A percentile compares a stretch with the other conserved stretches of the same genome.
These are phyloP conservation scores for Willowsia nigromaculata DNA, from an alignment of 2,888 invertebrate species.

Conservation along the genomic window DNA sequence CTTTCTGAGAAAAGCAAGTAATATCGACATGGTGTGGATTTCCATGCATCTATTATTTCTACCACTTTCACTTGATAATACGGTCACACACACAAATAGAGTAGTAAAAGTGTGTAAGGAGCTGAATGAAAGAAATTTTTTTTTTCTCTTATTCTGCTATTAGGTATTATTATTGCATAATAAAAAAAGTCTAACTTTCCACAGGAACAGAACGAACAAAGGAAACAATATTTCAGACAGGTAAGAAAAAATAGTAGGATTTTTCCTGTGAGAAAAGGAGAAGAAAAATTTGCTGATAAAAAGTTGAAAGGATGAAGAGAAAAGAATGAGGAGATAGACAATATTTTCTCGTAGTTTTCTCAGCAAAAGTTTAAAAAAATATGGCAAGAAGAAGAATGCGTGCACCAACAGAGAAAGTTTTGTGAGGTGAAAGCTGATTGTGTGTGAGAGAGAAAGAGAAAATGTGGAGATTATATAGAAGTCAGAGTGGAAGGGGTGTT, in stretches of 20 bases:
- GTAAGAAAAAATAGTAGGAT: neutral
- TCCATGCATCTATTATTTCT: neutral
- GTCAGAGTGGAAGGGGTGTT: neutral
- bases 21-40: neutral
- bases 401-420: neutral
- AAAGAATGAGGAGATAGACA: neutral
- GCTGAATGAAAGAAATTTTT: neutral
- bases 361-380: neutral
- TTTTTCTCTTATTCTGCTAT: neutral
- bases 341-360: neutral
- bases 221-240: neutral
- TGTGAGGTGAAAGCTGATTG: slow-evolving; percentile 3
- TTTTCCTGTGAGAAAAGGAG: neutral
- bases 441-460: neutral
- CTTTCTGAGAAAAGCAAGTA: neutral
- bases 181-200: neutral
- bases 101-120: neutral
- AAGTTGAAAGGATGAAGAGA: neutral
- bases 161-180: neutral
- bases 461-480: too few relatives aligned
- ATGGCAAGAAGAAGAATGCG: neutral
- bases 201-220: neutral
- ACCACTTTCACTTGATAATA: neutral
- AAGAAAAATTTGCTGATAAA: neutral
- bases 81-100: neutral